Evolutionary conservation across 1,140 invertebrate genomes (phyloP).

Genomic region (Dryas iulia): DNA sequence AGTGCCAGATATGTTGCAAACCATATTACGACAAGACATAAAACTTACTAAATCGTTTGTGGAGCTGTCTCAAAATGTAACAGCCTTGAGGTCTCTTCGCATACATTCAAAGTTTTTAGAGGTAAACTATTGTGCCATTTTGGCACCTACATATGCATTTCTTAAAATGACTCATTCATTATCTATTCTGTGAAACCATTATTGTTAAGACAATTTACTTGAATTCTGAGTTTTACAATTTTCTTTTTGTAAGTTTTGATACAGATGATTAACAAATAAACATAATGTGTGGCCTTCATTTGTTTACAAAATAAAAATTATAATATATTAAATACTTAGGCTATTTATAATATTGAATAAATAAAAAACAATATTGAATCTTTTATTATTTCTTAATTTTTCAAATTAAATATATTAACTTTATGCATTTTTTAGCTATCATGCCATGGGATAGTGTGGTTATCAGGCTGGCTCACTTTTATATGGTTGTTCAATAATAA

Average conservation of each 20-base stretch:
- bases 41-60: conserved; percentile 84
- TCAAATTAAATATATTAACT: too few relatives aligned
- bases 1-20: conserved; percentile 78
- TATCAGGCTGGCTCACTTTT: conserved; percentile 86
- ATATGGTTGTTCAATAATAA: conserved; percentile 86
- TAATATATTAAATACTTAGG: too few relatives aligned
- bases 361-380: too few relatives aligned
- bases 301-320: too few relatives aligned
- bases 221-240: too few relatives aligned
- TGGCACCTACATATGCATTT: not conserved
- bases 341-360: too few relatives aligned
- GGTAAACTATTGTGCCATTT: conserved; percentile 63
- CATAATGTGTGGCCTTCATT: too few relatives aligned
- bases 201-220: not conserved
- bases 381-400: too few relatives aligned
- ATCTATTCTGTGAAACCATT: not conserved
- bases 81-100: conserved; percentile 82
- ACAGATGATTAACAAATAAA: too few relatives aligned
- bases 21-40: conserved; percentile 82
- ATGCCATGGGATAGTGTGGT: conserved; percentile 94
- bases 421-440: conserved; percentile 83
- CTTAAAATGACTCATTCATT: not conserved
- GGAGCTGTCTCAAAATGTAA: conserved; percentile 78
- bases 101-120: conserved; percentile 85
- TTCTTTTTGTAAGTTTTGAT: too few relatives aligned